Evolutionary conservation across 2,113 vertebrate genomes (phyloP).

Genomic region (Pantherophis guttatus): DNA sequence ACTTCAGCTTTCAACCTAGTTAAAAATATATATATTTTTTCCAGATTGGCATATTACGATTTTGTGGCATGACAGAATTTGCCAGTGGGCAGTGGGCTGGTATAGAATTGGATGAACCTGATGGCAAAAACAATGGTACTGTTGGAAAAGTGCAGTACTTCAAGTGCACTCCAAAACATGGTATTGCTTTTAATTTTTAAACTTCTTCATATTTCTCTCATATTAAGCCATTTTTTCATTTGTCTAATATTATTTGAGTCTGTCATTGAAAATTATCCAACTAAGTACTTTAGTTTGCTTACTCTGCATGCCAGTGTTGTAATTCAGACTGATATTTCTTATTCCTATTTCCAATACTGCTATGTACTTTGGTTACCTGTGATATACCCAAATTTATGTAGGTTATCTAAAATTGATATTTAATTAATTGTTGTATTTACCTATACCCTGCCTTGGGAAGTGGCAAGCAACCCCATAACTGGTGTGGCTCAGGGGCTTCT

Average conservation of each 20-base stretch:
- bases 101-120: conserved; percentile 89
- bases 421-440: neutral
- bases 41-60: conserved; percentile 87
- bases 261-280: neutral
- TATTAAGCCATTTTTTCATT: neutral
- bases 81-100: conserved; percentile 95
- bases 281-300: neutral
- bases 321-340: conserved; percentile 5
- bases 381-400: neutral
- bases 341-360: neutral
- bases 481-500: neutral
- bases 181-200: conserved; percentile 62
- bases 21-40: neutral
- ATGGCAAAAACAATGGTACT: conserved; percentile 93
- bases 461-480: neutral
- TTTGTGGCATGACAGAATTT: conserved; percentile 92
- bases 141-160: conserved; percentile 94
- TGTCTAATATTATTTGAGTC: neutral
- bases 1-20: neutral
- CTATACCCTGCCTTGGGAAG: neutral
- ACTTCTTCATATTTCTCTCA: neutral
- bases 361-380: neutral
- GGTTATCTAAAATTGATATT: neutral
- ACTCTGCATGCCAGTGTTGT: neutral
- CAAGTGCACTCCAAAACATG: conserved; percentile 81